Conservation (phyloP, 2,113 vertebrate species). For the Sakesphorus luctuosus region DNA sequence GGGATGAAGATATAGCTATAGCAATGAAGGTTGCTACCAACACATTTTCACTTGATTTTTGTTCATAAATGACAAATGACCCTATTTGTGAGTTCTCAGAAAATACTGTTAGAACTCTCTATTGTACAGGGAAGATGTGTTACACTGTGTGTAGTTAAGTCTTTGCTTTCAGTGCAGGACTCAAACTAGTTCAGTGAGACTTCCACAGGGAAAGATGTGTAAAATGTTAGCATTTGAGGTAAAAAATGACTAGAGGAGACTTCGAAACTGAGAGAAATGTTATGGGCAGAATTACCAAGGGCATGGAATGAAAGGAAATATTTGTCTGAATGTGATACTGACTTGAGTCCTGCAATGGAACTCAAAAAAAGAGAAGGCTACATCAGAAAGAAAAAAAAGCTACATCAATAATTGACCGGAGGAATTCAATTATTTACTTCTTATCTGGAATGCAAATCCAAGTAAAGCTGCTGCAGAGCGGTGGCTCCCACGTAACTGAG, state of each 20-base stretch:
- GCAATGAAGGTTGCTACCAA: not conserved
- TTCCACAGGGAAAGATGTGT: not conserved
- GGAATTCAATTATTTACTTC: not conserved
- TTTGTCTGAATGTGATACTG: not conserved
- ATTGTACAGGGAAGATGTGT: not conserved
- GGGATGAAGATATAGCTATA: not conserved
- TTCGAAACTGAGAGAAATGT: not conserved
- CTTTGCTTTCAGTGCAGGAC: not conserved
- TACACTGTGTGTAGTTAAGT: not conserved
- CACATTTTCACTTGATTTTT: not conserved
- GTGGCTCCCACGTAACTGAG: not conserved
- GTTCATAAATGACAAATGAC: not conserved
- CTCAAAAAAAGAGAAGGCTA: not conserved
- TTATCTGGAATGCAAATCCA: not conserved
- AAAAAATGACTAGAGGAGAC: not conserved
- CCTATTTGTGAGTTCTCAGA: not conserved
- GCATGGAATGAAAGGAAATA: not conserved
- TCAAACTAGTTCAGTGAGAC: not conserved
- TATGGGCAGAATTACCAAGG: not conserved
- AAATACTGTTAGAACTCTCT: not conserved
- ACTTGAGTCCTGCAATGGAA: not conserved
- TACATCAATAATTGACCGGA: not conserved
- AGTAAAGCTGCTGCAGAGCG: accelerated
- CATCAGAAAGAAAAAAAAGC: not conserved
- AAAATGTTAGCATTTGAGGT: not conserved